These are phyloP conservation scores for Bombus fervidus DNA, from an alignment of 1,140 invertebrate genomes.

Conservation along the genomic window DNA sequence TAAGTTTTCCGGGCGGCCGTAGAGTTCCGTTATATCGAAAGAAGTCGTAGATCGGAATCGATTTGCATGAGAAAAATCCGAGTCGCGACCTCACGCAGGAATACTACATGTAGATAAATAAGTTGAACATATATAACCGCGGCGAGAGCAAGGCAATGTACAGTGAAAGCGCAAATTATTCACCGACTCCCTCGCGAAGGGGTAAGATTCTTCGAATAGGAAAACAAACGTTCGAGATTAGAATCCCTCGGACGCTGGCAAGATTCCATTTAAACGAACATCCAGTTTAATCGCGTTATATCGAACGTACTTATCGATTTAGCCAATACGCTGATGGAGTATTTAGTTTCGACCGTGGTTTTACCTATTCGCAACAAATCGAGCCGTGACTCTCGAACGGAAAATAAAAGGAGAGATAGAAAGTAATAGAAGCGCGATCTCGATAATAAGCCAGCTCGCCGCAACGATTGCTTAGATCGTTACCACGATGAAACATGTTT, in stretches of 20 bases:
- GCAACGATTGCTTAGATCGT: conserved; percentile 4
- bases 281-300: background rate
- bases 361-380: background rate
- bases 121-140: background rate
- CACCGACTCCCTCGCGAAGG: background rate
- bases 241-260: background rate
- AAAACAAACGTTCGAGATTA: background rate
- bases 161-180: conserved; percentile 21
- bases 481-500: conserved; percentile 51
- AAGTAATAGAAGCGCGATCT: background rate
- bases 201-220: background rate
- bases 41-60: conserved; percentile 5
- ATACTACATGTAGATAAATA: conserved; percentile 5
- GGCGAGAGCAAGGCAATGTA: conserved; percentile 11
- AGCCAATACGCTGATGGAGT: background rate
- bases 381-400: too few species aligned
- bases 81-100: background rate
- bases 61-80: conserved; percentile 33
- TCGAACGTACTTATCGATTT: background rate
- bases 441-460: background rate
- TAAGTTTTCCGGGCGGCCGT: background rate
- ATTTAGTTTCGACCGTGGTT: background rate
- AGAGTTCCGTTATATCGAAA: background rate
- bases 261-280: background rate
- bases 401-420: too few species aligned